Conservation (phyloP, 1,140 invertebrate species). For the Phymastichus coffea region DNA sequence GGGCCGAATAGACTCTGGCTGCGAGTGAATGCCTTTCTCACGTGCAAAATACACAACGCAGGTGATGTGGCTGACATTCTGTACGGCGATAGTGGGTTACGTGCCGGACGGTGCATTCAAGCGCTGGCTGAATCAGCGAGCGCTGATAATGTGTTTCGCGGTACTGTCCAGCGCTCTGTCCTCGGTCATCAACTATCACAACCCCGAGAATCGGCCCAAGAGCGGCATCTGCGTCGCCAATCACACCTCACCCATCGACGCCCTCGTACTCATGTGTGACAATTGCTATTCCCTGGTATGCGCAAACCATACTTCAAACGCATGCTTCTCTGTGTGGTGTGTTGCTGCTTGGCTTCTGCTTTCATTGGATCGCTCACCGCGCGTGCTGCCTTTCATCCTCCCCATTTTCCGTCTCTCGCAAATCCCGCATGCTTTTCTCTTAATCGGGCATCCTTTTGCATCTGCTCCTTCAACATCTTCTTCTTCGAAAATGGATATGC, state of each 20-base stretch:
- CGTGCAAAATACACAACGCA: no score
- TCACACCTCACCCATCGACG: constrained; percentile 98
- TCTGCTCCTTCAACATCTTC: no score
- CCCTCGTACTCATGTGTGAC: constrained; percentile 94
- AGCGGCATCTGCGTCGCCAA: constrained; percentile 97
- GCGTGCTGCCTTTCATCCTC: background rate
- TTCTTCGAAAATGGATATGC: no score
- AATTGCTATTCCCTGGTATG: constrained; percentile 96
- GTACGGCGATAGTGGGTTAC: constrained; percentile 81
- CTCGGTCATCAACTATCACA: constrained; percentile 88
- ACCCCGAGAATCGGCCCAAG: constrained; percentile 75
- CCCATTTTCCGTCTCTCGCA: background rate
- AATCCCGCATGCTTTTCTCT: no score
- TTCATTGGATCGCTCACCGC: no score
- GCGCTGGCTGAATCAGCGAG: constrained; percentile 72
- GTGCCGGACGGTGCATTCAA: constrained; percentile 76
- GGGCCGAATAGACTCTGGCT: no score
- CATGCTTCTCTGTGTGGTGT: background rate
- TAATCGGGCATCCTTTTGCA: no score
- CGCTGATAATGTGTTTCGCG: constrained; percentile 86
- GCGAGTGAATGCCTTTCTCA: no score
- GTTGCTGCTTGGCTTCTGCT: background rate
- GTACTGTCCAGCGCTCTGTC: constrained; percentile 84
- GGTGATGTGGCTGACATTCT: constrained; percentile 81
- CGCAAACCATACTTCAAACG: no score